Percentiles rank a stretch among this genome's conserved stretches.
phyloP scores from a whole-genome alignment of 2,888 invertebrate species.

The Protophormia terraenovae region DNA sequence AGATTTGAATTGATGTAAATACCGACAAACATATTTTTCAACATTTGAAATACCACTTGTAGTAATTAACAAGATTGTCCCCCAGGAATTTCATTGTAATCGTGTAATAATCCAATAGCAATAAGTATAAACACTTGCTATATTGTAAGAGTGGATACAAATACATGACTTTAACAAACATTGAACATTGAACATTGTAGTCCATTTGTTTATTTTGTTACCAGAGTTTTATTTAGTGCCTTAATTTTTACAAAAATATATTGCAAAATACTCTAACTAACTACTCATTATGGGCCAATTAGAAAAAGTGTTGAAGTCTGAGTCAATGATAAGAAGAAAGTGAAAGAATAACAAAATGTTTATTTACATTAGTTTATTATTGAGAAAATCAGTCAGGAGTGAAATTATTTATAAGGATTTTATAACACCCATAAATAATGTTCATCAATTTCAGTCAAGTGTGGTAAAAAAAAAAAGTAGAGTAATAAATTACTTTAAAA shows the following conservation, averaged over 20 bases:
- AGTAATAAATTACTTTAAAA: too few species aligned
- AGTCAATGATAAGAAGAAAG: neutral
- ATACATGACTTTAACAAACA: too few species aligned
- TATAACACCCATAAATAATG: too few species aligned
- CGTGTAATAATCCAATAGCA: conserved; percentile 66
- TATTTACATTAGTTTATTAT: too few species aligned
- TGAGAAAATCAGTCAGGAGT: too few species aligned
- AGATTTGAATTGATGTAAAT: conserved; percentile 62
- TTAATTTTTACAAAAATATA: neutral
- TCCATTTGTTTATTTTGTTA: neutral
- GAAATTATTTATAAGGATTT: too few species aligned
- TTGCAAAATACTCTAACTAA: neutral
- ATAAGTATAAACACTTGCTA: conserved; percentile 45
- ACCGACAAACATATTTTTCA: conserved; percentile 44
- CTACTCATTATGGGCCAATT: conserved; percentile 49
- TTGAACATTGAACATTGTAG: neutral
- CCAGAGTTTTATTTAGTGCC: neutral
- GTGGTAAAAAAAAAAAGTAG: too few species aligned
- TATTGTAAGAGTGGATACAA: too few species aligned
- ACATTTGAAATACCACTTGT: conserved; percentile 70
- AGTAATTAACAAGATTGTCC: conserved; percentile 76
- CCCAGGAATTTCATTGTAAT: conserved; percentile 71
- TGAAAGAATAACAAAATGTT: neutral
- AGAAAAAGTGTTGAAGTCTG: conserved; percentile 43
- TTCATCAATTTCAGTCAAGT: too few species aligned